Evolutionary conservation across 2,888 invertebrate genomes (phyloP).

Genomic region (Limnephilus auricula): DNA sequence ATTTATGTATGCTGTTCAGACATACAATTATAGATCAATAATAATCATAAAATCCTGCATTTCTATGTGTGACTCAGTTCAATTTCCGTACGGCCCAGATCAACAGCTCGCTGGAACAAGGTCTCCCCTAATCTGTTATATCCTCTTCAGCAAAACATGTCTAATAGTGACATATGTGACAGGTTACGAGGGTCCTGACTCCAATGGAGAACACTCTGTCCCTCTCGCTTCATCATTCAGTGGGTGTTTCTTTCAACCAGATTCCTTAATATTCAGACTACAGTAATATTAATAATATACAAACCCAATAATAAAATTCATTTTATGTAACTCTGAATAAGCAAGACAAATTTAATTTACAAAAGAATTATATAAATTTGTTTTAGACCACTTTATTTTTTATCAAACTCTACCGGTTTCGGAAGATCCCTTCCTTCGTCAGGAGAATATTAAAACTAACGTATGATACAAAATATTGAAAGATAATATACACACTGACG

Average conservation of each 20-base stretch:
- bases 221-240: constrained; percentile 3
- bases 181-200: constrained; percentile 46
- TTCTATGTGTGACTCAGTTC: neutral
- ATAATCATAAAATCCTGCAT: neutral
- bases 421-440: too few relatives aligned
- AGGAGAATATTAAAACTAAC: too few relatives aligned
- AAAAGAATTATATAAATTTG: too few relatives aligned
- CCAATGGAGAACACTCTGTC: neutral
- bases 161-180: constrained; percentile 59
- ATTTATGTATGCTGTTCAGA: neutral
- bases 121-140: constrained; percentile 50
- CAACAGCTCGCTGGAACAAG: constrained; percentile 21
- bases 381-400: too few relatives aligned
- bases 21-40: neutral
- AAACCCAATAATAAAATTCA: too few relatives aligned
- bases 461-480: too few relatives aligned
- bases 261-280: too few relatives aligned
- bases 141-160: constrained; percentile 53
- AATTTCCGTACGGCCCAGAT: neutral
- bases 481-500: too few relatives aligned
- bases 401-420: too few relatives aligned
- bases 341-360: too few relatives aligned
- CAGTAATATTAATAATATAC: too few relatives aligned
- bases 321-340: too few relatives aligned
- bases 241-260: neutral